Evolutionary conservation across 2,113 vertebrate species (phyloP), one percentile per base, ranked within the genome.

Genomic region (Cinclus cinclus): DNA sequence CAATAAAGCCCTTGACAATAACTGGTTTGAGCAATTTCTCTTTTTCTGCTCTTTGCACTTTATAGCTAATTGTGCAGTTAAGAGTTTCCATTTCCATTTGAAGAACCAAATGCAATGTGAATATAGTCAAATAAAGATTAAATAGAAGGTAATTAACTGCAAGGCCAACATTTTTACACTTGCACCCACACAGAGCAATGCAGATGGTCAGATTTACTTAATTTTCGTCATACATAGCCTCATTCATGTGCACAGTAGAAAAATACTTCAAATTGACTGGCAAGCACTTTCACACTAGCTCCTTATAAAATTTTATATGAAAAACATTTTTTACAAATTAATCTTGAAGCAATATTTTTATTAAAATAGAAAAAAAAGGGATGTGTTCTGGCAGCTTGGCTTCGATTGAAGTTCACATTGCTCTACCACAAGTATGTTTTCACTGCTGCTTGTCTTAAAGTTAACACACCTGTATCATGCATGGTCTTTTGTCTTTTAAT

Each of bases 401-500:
- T 95, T 87, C 39, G 68, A 2, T 9, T 28, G 31, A 70, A 76
- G 21, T 21, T 71, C 9, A 12, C 3, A 2, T 18, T 33, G 20
- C 33, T 83, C 11, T 83, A 15, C 6, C 1, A 10, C 11, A 67
- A 47, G 3, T 42, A 15, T 27, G 5, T 55, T 55, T 79, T 62
- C 37, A 53, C 10, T 52, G 19, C 13, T 24, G 23, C 6, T 47
- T 42, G 9, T 4, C 1, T 39, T 65, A 15, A 50, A 56, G 11
- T 24, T 69, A 58, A 24, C 14, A 15, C 2, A 17, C 1, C 7
- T 63, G 2, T 41, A 30, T 35, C 3, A 21, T 16, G 28, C 15
- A 31, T 0, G 0, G 6, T 25, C 3, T 60, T 67, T 44, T 59
- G 7, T 2, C 10, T 71, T 76, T 49, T 23, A n/a, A 33, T 18